Conservation (phyloP, 2,113 vertebrate genomes). For the Circaetus cinerascens region DNA sequence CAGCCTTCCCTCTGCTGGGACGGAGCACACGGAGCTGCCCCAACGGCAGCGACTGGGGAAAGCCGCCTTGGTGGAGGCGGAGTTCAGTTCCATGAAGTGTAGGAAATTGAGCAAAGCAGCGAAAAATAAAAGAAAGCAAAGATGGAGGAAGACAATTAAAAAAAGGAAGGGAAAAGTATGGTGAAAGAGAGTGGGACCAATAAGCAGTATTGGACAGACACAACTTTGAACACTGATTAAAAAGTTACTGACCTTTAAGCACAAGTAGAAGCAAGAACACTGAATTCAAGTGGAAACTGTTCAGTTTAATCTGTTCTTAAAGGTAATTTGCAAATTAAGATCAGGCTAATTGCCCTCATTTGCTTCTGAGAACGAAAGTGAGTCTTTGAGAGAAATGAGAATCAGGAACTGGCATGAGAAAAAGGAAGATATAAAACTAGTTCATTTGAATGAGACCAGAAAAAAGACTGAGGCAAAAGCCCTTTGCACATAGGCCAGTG, state of each 20-base stretch:
- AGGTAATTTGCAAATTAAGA: background rate
- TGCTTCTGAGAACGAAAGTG: background rate
- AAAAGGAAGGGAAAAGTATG: background rate
- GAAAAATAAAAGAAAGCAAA: background rate
- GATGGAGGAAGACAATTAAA: background rate
- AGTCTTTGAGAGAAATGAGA: constrained; percentile 19
- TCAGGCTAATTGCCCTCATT: background rate
- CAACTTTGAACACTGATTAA: background rate
- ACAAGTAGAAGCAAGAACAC: background rate
- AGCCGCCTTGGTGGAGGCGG: background rate
- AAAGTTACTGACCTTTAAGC: constrained; percentile 2
- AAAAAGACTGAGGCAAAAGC: background rate
- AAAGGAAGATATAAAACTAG: background rate
- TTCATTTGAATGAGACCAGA: background rate
- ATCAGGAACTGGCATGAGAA: constrained; percentile 14
- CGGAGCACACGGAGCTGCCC: accelerated
- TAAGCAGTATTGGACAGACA: background rate
- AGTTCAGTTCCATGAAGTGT: background rate
- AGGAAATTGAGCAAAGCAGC: background rate
- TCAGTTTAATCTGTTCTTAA: background rate
- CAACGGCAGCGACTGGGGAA: accelerated
- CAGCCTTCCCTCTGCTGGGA: background rate
- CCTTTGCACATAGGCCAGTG: background rate
- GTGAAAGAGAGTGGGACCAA: background rate
- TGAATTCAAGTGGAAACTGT: background rate